Evolutionary conservation across 2,888 invertebrate species (phyloP).

Genomic region (Cacoxenus indagator): DNA sequence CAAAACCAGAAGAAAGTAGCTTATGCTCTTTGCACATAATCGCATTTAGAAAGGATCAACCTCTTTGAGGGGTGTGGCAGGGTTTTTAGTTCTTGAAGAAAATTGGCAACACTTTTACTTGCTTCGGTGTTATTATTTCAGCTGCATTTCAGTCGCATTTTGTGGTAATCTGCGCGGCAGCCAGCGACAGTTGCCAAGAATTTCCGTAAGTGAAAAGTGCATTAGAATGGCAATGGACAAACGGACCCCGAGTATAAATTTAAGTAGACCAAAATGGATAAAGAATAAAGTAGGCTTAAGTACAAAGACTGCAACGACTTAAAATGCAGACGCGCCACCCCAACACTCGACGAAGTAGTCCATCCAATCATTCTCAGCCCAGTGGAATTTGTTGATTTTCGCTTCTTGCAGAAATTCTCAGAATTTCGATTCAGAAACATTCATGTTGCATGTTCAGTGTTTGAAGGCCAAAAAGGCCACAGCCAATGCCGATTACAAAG

Average conservation of each 20-base stretch:
- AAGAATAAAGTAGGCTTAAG: not conserved
- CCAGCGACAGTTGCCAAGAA: not conserved
- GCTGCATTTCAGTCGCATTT: not conserved
- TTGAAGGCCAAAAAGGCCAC: not conserved
- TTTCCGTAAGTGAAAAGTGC: not conserved
- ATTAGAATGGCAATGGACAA: not conserved
- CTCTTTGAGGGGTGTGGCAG: not conserved
- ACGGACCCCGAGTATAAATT: too few species aligned
- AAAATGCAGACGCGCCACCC: not conserved
- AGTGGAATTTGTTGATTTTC: not conserved
- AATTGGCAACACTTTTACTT: not conserved
- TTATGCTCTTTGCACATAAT: not conserved
- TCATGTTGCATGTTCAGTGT: not conserved
- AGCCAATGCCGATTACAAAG: too few species aligned
- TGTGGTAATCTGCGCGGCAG: not conserved
- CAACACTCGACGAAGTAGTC: not conserved
- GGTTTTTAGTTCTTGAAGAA: not conserved
- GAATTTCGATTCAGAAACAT: not conserved
- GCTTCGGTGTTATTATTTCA: slow-evolving; percentile 7
- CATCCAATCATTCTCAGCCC: not conserved
- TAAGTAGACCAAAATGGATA: too few species aligned
- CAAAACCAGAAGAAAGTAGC: not conserved
- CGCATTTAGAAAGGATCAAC: not conserved
- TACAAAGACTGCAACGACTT: not conserved
- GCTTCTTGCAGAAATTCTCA: not conserved